Conservation (phyloP, 2,113 vertebrate species). For the Tapirus terrestris region DNA sequence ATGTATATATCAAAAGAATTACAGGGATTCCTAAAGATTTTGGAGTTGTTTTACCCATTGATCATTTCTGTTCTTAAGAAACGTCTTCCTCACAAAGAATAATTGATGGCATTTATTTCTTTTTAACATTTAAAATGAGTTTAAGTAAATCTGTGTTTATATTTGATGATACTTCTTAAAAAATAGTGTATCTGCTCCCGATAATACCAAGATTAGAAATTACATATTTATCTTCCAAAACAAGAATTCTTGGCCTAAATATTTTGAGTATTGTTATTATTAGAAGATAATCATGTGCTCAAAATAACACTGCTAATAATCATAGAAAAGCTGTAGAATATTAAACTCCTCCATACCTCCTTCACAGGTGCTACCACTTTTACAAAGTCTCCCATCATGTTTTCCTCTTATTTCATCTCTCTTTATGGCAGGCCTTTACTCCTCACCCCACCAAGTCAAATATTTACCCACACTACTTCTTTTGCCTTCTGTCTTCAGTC, state of each 20-base stretch:
- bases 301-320: neutral
- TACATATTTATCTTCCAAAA: neutral
- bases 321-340: neutral
- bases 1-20: neutral
- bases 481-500: neutral
- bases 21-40: neutral
- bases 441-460: neutral
- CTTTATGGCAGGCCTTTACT: neutral
- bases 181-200: neutral
- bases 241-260: neutral
- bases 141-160: neutral
- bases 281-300: neutral
- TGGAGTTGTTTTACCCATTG: neutral
- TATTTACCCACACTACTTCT: neutral
- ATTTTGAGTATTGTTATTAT: neutral
- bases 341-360: neutral
- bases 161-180: neutral
- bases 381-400: neutral
- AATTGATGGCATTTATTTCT: neutral
- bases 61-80: neutral
- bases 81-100: neutral
- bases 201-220: neutral
- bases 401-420: neutral
- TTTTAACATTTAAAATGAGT: conserved; percentile 28
- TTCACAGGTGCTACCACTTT: neutral